phyloP scores from a whole-genome alignment of 2,888 invertebrate genomes.

The Lomographa bimaculata region DNA sequence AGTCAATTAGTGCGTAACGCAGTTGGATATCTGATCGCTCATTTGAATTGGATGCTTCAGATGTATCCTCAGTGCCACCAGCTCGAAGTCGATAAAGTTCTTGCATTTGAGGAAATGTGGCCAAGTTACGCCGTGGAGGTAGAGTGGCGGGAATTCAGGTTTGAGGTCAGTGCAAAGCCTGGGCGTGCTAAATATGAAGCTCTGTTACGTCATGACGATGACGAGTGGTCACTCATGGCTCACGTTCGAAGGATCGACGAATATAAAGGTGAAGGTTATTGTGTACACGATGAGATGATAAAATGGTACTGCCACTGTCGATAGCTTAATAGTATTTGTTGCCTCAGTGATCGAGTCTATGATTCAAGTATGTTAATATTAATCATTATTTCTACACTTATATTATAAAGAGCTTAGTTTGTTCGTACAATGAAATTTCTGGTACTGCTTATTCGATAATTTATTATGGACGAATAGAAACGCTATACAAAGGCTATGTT shows the following conservation, averaged over 20 bases:
- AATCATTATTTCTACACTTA: too few species aligned
- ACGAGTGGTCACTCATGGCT: slow-evolving; percentile 9
- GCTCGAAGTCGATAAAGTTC: slow-evolving; percentile 8
- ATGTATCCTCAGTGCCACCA: slow-evolving; percentile 42
- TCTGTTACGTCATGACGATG: slow-evolving; percentile 10
- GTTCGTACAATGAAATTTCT: too few species aligned
- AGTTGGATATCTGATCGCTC: not conserved
- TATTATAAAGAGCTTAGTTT: too few species aligned
- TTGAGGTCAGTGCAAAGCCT: slow-evolving; percentile 7
- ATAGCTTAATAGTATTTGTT: too few species aligned
- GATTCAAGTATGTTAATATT: too few species aligned
- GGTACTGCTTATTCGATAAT: too few species aligned
- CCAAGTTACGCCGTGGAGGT: slow-evolving; percentile 12
- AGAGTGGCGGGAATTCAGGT: slow-evolving; percentile 15
- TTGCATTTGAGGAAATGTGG: slow-evolving; percentile 13
- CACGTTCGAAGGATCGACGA: slow-evolving; percentile 8
- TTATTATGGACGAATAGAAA: too few species aligned
- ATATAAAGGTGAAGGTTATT: not conserved
- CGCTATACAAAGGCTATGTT: too few species aligned
- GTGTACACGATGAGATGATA: slow-evolving; percentile 5
- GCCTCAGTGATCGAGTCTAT: too few species aligned
- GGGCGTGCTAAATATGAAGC: slow-evolving; percentile 15
- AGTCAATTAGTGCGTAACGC: slow-evolving; percentile 28
- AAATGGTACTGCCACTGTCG: slow-evolving; percentile 14
- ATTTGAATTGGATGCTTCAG: slow-evolving; percentile 38